Evolutionary conservation across 2,888 invertebrate species (phyloP).

Genomic region (Tenthredo scrophulariae): DNA sequence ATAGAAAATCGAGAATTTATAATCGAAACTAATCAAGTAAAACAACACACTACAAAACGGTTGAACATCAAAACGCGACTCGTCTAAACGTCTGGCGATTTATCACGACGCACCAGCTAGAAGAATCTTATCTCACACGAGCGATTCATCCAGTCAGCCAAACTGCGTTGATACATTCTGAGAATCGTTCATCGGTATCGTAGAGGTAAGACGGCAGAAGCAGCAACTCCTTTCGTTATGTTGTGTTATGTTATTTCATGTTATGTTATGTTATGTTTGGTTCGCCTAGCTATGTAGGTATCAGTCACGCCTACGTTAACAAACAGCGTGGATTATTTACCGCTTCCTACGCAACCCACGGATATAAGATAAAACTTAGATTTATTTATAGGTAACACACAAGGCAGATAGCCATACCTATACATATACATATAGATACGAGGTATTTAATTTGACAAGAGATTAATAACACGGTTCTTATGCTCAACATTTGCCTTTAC

Average conservation of each 20-base stretch:
- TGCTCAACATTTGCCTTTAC: neutral
- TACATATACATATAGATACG: neutral
- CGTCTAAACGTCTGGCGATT: neutral
- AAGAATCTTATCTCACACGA: slow-evolving; percentile 4
- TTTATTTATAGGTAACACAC: slow-evolving; percentile 1
- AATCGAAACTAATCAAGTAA: no score
- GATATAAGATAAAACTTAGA: neutral
- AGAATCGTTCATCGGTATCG: slow-evolving; percentile 4
- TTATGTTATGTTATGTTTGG: neutral
- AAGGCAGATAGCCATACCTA: neutral
- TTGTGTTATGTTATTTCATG: neutral
- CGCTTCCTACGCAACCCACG: neutral
- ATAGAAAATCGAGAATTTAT: neutral
- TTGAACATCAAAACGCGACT: neutral
- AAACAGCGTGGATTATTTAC: neutral
- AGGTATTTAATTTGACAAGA: slow-evolving; percentile 4
- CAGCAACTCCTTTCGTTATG: neutral
- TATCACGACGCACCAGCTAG: neutral
- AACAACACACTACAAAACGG: slow-evolving; percentile 4
- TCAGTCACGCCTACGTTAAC: neutral
- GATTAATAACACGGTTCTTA: neutral
- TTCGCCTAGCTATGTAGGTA: neutral
- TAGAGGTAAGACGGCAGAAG: neutral
- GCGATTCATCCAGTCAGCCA: neutral
- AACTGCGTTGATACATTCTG: neutral